These are phyloP conservation scores for Tupaia tana DNA, from an alignment of 2,113 vertebrate species.

Conservation along the genomic window DNA sequence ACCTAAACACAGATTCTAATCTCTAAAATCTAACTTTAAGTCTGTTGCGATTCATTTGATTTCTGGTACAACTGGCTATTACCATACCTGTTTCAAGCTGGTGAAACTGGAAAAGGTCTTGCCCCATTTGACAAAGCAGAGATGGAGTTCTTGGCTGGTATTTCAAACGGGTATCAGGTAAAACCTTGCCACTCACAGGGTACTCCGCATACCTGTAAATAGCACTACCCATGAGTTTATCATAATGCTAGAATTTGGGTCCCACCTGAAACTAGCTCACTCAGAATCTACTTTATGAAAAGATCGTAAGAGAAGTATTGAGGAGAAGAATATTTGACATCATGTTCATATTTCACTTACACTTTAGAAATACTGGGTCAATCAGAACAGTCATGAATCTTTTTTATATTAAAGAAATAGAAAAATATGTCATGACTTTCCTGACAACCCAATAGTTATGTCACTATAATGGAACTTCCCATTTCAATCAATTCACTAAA, in stretches of 20 bases:
- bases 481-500: background rate
- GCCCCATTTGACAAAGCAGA: slow-evolving; percentile 32
- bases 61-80: slow-evolving; percentile 38
- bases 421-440: no score
- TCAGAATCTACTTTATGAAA: background rate
- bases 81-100: slow-evolving; percentile 24
- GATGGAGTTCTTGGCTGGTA: background rate
- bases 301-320: background rate
- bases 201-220: background rate
- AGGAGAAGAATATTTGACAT: background rate
- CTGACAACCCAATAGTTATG: background rate
- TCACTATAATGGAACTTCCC: background rate
- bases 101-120: slow-evolving; percentile 55
- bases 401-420: no score
- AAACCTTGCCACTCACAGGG: background rate
- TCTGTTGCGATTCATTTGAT: slow-evolving; percentile 30
- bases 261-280: background rate
- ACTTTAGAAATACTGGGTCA: background rate
- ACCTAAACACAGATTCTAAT: slow-evolving; percentile 52
- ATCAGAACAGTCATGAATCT: no score
- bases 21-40: slow-evolving; percentile 53
- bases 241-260: background rate
- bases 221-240: background rate
- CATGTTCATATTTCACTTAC: background rate
- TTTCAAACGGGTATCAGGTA: background rate